These are phyloP conservation scores for Lota lota DNA, from an alignment of 2,113 vertebrate species.

Conservation along the genomic window DNA sequence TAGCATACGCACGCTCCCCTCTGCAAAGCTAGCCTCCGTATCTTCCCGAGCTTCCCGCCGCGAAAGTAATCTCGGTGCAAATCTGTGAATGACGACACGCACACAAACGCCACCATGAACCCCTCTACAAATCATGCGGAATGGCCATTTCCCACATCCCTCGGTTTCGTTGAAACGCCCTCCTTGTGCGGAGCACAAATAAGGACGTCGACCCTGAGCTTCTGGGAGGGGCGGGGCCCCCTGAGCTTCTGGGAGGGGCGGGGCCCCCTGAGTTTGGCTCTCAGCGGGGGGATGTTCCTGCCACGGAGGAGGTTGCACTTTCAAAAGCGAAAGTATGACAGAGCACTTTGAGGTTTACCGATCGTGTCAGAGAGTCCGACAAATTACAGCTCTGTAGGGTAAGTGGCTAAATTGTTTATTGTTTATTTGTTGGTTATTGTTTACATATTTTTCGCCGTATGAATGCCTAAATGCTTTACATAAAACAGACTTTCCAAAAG, in stretches of 20 bases:
- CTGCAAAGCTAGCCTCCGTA: constrained; percentile 1
- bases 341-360: too few species aligned
- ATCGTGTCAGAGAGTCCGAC: too few species aligned
- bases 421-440: neutral
- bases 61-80: constrained; percentile 4
- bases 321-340: too few species aligned
- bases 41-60: too few species aligned
- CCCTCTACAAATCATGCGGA: neutral
- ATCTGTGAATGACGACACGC: neutral
- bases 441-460: too few species aligned
- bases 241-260: neutral
- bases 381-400: too few species aligned
- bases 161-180: constrained; percentile 55
- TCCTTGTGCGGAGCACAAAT: constrained; percentile 52
- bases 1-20: neutral
- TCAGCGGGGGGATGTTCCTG: neutral
- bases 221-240: constrained; percentile 14
- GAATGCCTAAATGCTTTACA: too few species aligned
- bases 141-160: constrained; percentile 4
- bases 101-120: constrained; percentile 23
- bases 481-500: too few species aligned
- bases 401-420: neutral
- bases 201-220: constrained; percentile 35
- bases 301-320: neutral
- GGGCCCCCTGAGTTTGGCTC: neutral